These are phyloP conservation scores for Galerucella pusilla DNA, from an alignment of 2,888 invertebrate species.

Conservation along the genomic window DNA sequence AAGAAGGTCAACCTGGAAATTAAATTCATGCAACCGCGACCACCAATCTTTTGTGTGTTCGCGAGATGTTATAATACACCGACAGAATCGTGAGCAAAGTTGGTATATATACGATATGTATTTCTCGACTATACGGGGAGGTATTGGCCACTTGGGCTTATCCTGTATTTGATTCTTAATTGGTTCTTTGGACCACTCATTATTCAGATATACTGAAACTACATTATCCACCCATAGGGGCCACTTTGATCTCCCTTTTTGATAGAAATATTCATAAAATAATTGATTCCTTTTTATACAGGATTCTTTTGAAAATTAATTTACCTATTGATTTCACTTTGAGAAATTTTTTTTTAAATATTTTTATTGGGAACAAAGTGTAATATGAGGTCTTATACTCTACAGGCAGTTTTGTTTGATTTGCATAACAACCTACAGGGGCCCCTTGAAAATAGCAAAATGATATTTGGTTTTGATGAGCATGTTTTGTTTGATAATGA, in stretches of 20 bases:
- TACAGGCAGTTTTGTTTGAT: no score
- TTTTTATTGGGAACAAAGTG: constrained; percentile 26
- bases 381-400: no score
- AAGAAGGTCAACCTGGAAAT: neutral
- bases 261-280: neutral
- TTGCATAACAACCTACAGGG: no score
- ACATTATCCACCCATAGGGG: constrained; percentile 1
- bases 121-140: neutral
- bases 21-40: neutral
- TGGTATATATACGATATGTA: neutral
- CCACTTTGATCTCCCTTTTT: constrained; percentile 8
- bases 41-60: neutral
- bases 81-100: constrained; percentile 1
- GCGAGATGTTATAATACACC: neutral
- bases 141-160: constrained; percentile 1
- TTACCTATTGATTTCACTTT: no score
- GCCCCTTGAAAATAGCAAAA: no score
- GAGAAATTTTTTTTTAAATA: constrained; percentile 13
- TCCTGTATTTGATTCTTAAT: constrained; percentile 11
- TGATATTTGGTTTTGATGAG: no score
- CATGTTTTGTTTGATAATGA: no score
- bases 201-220: constrained; percentile 11
- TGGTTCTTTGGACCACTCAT: constrained; percentile 7
- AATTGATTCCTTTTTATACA: neutral
- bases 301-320: no score